Percentiles rank a stretch among this genome's conserved stretches.
These are phyloP conservation scores for Acrobasis suavella DNA, from an alignment of 2,888 invertebrate species.

Conservation along the genomic window DNA sequence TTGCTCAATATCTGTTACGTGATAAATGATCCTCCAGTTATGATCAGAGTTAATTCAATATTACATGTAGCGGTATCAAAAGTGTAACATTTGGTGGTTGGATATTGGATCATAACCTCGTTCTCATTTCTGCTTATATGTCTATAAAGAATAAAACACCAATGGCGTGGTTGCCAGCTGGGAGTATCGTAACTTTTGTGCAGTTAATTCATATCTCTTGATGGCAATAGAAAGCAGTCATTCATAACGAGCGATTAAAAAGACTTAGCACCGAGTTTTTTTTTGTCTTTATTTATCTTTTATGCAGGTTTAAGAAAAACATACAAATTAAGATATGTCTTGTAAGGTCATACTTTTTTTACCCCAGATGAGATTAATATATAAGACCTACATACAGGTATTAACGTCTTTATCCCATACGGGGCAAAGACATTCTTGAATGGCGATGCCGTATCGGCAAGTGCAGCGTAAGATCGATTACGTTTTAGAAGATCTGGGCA, in stretches of 20 bases:
- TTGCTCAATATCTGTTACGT: constrained; percentile 37
- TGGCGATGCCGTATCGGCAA: too few species aligned
- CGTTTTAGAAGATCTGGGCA: too few species aligned
- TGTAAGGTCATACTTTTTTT: too few species aligned
- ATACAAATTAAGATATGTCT: too few species aligned
- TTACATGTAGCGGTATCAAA: constrained; percentile 7
- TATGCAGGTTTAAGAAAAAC: too few species aligned
- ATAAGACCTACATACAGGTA: too few species aligned
- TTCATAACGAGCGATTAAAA: background rate
- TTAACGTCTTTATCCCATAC: too few species aligned
- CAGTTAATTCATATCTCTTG: background rate
- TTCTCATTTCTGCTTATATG: constrained; percentile 14
- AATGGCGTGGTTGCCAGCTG: constrained; percentile 13
- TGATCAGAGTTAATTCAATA: constrained; percentile 17
- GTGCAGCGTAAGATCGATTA: too few species aligned
- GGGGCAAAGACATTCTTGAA: too few species aligned
- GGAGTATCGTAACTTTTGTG: constrained; percentile 13
- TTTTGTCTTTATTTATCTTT: too few species aligned
- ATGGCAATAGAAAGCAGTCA: background rate
- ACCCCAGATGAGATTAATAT: too few species aligned
- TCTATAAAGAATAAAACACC: constrained; percentile 13
- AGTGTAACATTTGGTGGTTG: constrained; percentile 19
- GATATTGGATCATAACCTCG: constrained; percentile 18
- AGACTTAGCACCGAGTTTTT: too few species aligned
- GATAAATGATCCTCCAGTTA: constrained; percentile 39